phyloP scores from a whole-genome alignment of 2,113 vertebrate genomes.

The Delphinapterus leucas region DNA sequence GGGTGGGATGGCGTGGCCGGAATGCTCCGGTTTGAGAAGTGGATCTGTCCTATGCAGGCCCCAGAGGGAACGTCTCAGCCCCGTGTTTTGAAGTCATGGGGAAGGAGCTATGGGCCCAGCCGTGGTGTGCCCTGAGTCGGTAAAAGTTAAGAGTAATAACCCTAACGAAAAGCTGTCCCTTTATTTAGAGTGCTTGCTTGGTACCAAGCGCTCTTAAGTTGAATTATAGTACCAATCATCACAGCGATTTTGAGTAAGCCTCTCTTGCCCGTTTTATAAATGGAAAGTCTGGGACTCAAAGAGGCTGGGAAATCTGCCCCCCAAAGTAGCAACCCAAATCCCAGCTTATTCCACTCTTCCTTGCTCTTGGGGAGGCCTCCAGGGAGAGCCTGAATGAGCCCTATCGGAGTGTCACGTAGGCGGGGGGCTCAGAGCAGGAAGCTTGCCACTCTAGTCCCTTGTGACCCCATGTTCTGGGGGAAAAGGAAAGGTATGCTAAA shows the following conservation, averaged over 20 bases:
- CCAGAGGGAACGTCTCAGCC: background rate
- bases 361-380: background rate
- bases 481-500: background rate
- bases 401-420: fast-evolving
- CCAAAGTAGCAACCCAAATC: too few relatives aligned
- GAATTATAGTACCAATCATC: background rate
- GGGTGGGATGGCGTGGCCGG: too few relatives aligned
- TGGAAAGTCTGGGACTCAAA: background rate
- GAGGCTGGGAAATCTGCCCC: background rate
- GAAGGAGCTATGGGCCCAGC: background rate
- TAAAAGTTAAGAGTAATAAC: background rate
- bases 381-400: background rate
- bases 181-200: background rate
- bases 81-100: background rate
- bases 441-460: fast-evolving
- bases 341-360: background rate
- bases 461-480: background rate
- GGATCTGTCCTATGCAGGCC: background rate
- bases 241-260: background rate
- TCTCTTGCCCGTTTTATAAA: background rate
- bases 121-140: fast-evolving
- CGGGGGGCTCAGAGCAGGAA: too few relatives aligned
- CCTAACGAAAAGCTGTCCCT: too few relatives aligned
- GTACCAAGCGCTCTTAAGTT: background rate
- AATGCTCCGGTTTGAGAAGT: background rate